These are phyloP conservation scores for Ia io DNA, from an alignment of 2,113 vertebrate species.

Conservation along the genomic window DNA sequence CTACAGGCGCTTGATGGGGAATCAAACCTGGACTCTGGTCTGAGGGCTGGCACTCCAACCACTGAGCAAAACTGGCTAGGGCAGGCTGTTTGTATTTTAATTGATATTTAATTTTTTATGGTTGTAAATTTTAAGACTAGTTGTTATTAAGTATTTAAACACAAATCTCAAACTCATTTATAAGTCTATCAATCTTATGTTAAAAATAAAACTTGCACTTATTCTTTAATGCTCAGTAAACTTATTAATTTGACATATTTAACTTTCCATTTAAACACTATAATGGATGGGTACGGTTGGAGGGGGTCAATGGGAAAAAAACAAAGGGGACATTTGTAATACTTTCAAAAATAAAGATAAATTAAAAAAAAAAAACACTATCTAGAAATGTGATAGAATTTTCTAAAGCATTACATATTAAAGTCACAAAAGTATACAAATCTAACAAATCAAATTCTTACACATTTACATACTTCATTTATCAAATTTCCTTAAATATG, in stretches of 20 bases:
- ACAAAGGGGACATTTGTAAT: too few relatives aligned
- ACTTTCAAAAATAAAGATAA: too few relatives aligned
- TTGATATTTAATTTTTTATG: constrained; percentile 14
- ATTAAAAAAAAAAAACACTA: neutral
- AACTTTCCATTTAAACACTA: constrained; percentile 32
- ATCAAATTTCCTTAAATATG: neutral
- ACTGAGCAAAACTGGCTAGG: too few relatives aligned
- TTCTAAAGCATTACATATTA: constrained; percentile 37
- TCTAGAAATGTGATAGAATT: neutral
- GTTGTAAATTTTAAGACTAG: neutral
- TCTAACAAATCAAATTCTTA: constrained; percentile 2
- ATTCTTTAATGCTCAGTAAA: neutral
- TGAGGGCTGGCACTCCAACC: too few relatives aligned
- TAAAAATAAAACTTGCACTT: constrained; percentile 30
- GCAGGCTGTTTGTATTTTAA: neutral
- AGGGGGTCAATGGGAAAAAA: too few relatives aligned
- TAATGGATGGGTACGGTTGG: too few relatives aligned
- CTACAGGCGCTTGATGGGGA: too few relatives aligned
- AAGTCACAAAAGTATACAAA: constrained; percentile 23
- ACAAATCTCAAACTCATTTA: constrained; percentile 44
- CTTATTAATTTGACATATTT: constrained; percentile 25
- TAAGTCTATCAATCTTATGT: constrained; percentile 32
- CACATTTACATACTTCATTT: constrained; percentile 12
- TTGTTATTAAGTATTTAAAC: constrained; percentile 41
- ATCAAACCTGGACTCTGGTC: too few relatives aligned